Percentiles rank a stretch among this genome's conserved stretches.
phyloP scores from a whole-genome alignment of 2,888 invertebrate genomes.

The Caenorhabditis sp. region DNA sequence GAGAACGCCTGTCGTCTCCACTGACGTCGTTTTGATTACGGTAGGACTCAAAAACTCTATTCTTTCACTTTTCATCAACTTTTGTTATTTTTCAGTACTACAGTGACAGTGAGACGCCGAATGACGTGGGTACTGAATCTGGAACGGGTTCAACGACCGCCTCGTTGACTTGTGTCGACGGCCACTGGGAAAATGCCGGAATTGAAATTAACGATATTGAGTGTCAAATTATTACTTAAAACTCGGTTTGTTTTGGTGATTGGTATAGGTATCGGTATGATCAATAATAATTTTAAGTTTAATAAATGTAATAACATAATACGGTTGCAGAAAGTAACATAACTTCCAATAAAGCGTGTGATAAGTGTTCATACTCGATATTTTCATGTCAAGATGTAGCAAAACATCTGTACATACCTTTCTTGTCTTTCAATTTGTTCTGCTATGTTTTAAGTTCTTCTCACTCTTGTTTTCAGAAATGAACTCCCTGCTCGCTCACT shows the following conservation, averaged over 20 bases:
- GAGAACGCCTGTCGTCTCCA: conserved; percentile 17
- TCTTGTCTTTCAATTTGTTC: neutral
- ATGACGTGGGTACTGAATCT: conserved; percentile 23
- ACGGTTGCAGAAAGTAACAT: no score
- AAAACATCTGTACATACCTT: neutral
- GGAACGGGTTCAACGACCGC: conserved; percentile 25
- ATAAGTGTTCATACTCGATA: neutral
- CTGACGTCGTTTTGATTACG: conserved; percentile 40
- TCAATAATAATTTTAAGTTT: no score
- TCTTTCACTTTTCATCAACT: neutral
- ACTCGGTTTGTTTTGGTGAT: no score
- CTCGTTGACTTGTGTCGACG: conserved; percentile 29
- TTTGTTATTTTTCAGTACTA: conserved; percentile 25
- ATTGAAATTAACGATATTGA: conserved; percentile 45
- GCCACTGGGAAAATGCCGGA: conserved; percentile 25
- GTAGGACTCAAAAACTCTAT: conserved; percentile 6
- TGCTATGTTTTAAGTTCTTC: neutral
- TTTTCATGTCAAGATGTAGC: neutral
- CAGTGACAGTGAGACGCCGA: conserved; percentile 21
- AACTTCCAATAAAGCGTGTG: neutral
- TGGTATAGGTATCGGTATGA: no score
- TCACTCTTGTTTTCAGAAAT: neutral
- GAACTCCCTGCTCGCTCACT: conserved; percentile 17
- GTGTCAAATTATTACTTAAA: conserved; percentile 50
- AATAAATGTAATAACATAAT: no score